Evolutionary conservation across 2,888 invertebrate species (phyloP).

Genomic region (Amaurobius ferox): DNA sequence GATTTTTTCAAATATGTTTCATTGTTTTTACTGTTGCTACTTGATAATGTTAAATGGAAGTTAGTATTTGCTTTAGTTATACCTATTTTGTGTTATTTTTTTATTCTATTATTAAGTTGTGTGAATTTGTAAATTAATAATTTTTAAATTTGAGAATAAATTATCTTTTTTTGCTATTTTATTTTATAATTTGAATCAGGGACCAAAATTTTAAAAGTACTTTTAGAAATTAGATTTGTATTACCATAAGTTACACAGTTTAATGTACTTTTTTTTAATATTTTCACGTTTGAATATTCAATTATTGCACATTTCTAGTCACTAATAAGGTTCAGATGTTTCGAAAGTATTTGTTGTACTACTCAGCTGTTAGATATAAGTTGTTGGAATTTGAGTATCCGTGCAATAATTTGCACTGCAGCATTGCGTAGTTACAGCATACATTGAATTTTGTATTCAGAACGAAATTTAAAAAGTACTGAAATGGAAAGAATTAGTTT

Average conservation of each 20-base stretch:
- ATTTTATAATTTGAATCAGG: slow-evolving; percentile 38
- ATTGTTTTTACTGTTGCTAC: background rate
- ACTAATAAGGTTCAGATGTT: background rate
- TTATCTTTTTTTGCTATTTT: slow-evolving; percentile 12
- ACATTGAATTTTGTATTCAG: no score
- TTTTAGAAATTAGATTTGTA: no score
- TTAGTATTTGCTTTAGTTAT: background rate
- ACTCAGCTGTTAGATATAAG: background rate
- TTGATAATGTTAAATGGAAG: background rate
- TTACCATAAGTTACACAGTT: no score
- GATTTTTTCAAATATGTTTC: background rate
- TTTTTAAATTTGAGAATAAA: slow-evolving; percentile 48
- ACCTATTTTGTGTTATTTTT: background rate
- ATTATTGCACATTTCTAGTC: background rate
- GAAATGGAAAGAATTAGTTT: no score
- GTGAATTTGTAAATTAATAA: slow-evolving; percentile 50
- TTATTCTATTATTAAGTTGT: slow-evolving; percentile 18
- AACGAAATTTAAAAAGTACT: no score
- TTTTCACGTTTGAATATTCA: background rate
- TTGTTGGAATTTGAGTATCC: slow-evolving; percentile 4
- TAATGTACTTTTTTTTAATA: no score
- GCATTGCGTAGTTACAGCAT: no score
- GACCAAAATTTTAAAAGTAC: slow-evolving; percentile 13
- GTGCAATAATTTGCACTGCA: no score
- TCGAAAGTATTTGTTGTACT: background rate